Base-by-base conservation (phyloP, 2,888 invertebrate genomes). In the Xanthorhoe designata region DNA sequence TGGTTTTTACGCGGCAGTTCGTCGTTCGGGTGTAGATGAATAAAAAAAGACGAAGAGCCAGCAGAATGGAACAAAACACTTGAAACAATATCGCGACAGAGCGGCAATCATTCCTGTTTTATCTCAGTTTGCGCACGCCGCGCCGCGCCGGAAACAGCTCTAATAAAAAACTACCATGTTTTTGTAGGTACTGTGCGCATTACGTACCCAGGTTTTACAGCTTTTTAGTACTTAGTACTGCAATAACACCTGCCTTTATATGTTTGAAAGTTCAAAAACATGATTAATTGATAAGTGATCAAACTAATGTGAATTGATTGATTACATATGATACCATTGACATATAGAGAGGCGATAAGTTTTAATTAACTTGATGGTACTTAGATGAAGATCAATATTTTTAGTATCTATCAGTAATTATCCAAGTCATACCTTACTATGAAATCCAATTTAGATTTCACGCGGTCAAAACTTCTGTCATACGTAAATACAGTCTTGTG, bases 61-160 rank as follows among this genome's bases (percentile, higher is more conserved):
- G 78, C 80, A 79, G 84, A 87, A 86, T 87, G 86, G 85, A 86
- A 89, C 88, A 89, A 88, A 91, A 89, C 87, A 87, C 89, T 90
- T 87, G 87, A 87, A 91, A 92, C 88, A 91, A 89, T 91, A 91
- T 91, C 90, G 85, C 86, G 88, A 87, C 86, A 87, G 87, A 86
- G 89, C 88, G 89, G 91, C 91, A 89, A 92, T 92, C 90, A 90
- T 90, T 92, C 86, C 87, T 88, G 88, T 90, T 92, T 92, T 92
- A 92, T 92, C 91, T 88, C 85, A 88, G 91, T 91, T 91, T 90
- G 91, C 84, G 86, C 92, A 92, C 88, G 87, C 88, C 83, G 82
- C 79, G 86, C 83, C 88, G 90, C 79, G 86, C 83, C 88, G 90
- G 89, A 87, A 89, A 89, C 90, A 83, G 87, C 81, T 81, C 87